phyloP scores from a whole-genome alignment of 2,797 vertebrate species.

The Zalophus californianus region DNA sequence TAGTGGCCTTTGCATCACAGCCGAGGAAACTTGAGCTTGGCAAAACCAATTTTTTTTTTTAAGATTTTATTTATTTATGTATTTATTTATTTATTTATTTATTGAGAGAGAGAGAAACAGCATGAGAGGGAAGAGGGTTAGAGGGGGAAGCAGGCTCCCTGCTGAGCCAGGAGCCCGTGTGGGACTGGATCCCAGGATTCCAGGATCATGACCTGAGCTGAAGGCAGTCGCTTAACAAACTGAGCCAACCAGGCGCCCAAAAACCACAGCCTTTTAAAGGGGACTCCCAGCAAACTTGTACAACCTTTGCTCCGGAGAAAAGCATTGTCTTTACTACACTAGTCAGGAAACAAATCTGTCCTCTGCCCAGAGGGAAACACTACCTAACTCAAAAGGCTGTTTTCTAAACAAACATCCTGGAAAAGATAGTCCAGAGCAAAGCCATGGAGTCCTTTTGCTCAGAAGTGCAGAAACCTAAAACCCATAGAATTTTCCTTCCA shows the following conservation, averaged over 20 bases:
- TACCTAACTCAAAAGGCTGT: not conserved
- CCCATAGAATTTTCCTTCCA: not conserved
- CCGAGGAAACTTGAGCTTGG: not conserved
- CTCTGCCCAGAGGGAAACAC: not conserved
- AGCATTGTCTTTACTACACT: not conserved
- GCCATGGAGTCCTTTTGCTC: not conserved
- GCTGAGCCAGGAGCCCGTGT: no score
- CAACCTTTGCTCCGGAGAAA: not conserved
- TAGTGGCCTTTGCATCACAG: not conserved
- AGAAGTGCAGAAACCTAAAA: not conserved
- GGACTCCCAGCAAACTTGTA: not conserved
- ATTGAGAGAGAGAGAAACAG: no score
- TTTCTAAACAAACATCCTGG: not conserved
- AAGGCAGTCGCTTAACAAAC: no score
- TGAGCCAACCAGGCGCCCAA: no score
- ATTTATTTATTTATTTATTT: no score
- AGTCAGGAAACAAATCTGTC: not conserved
- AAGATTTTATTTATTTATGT: no score
- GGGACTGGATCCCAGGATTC: no score
- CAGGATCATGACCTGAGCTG: no score
- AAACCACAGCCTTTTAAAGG: not conserved
- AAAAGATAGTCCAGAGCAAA: not conserved
- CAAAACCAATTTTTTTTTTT: not conserved
- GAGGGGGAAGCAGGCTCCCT: no score
- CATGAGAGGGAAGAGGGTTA: no score